Evolutionary conservation across 2,888 invertebrate genomes (phyloP).

Genomic region (Perizoma affinitatum): DNA sequence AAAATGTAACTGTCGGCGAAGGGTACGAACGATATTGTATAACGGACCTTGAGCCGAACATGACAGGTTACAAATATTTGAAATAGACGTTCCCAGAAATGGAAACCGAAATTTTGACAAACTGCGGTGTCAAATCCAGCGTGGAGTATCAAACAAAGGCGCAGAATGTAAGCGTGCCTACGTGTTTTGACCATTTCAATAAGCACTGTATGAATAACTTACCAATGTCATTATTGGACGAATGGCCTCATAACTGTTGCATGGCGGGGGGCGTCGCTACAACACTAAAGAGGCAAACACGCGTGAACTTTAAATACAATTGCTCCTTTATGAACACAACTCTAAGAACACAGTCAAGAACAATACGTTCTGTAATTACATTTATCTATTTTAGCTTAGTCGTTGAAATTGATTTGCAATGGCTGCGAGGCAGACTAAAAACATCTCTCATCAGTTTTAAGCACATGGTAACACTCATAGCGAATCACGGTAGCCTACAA

Average conservation of each 20-base stretch:
- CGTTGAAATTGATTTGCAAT: slow-evolving; percentile 32
- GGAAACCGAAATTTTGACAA: slow-evolving; percentile 82
- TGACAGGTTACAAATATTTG: slow-evolving; percentile 64
- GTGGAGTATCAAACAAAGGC: slow-evolving; percentile 60
- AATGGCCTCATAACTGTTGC: slow-evolving; percentile 73
- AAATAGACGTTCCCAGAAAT: slow-evolving; percentile 70
- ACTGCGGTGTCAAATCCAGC: slow-evolving; percentile 73
- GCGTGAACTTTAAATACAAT: slow-evolving; percentile 57
- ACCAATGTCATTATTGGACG: slow-evolving; percentile 77
- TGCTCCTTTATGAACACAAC: slow-evolving; percentile 29
- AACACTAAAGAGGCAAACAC: slow-evolving; percentile 57
- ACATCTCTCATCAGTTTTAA: background rate
- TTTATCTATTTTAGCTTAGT: slow-evolving; percentile 39
- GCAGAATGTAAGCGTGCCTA: slow-evolving; percentile 75
- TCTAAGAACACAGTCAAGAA: slow-evolving; percentile 38
- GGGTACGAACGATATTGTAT: slow-evolving; percentile 56
- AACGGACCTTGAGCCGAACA: slow-evolving; percentile 69
- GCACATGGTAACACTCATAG: slow-evolving; percentile 34
- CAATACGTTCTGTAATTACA: slow-evolving; percentile 43
- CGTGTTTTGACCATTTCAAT: slow-evolving; percentile 76
- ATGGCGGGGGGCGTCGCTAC: slow-evolving; percentile 64
- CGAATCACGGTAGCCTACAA: slow-evolving; percentile 57
- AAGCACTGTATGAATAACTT: slow-evolving; percentile 68
- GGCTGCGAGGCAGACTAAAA: slow-evolving; percentile 11
- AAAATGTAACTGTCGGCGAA: slow-evolving; percentile 68